These are phyloP conservation scores for Proteles cristata DNA, from an alignment of 2,113 vertebrate species.

Conservation along the genomic window DNA sequence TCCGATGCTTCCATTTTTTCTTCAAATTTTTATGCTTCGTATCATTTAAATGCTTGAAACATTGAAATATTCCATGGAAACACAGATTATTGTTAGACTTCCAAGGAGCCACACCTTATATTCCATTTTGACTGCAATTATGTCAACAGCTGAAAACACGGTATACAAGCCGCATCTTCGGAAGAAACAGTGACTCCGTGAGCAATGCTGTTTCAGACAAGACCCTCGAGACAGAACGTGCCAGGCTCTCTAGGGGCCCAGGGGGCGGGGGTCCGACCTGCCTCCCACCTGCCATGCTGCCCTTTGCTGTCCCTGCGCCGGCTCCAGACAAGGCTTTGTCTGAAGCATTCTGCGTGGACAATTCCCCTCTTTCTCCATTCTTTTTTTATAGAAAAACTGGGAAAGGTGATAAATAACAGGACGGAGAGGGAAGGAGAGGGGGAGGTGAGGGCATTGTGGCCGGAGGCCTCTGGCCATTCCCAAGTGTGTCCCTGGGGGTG, in stretches of 20 bases:
- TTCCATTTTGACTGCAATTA: not conserved
- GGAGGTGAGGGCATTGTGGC: not conserved
- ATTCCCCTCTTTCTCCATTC: not conserved
- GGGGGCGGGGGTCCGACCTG: rapidly evolving
- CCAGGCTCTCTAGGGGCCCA: rapidly evolving
- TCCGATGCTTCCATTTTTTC: not conserved
- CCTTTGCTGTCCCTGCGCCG: rapidly evolving
- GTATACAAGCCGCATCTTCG: not conserved
- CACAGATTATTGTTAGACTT: not conserved
- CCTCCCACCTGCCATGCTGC: rapidly evolving
- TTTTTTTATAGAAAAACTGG: not conserved
- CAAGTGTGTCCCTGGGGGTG: rapidly evolving
- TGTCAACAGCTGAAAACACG: not conserved
- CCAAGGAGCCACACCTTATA: not conserved
- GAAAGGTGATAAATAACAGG: not conserved
- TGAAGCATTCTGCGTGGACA: not conserved
- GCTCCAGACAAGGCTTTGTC: too few species aligned
- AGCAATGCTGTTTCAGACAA: not conserved
- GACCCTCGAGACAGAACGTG: not conserved
- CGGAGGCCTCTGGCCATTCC: rapidly evolving
- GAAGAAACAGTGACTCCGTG: not conserved
- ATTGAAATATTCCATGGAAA: not conserved
- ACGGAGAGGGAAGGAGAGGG: too few species aligned
- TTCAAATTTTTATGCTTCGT: not conserved
- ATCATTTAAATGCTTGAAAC: not conserved